Conservation (phyloP, 1,140 invertebrate genomes). For the Ephestia elutella region DNA sequence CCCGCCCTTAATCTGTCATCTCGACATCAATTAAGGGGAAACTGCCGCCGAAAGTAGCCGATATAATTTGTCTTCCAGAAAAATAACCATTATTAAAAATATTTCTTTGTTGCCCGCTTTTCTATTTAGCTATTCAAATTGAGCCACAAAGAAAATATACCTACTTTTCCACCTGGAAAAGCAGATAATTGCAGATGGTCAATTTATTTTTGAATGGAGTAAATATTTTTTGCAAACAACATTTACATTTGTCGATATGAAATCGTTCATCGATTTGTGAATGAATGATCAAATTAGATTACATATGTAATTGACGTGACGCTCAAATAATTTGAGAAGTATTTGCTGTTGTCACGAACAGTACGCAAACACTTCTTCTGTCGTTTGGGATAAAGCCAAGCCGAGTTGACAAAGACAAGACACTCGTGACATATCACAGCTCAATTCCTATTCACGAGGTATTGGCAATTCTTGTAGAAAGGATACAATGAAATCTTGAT, state of each 20-base stretch:
- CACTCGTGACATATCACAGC: constrained; percentile 21
- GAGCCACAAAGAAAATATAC: constrained; percentile 9
- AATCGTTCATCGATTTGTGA: too few relatives aligned
- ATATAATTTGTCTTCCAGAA: constrained; percentile 54
- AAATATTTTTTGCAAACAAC: constrained; percentile 1
- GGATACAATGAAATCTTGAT: constrained; percentile 25
- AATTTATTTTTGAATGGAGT: background rate
- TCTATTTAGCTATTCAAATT: background rate
- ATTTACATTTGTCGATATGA: constrained; percentile 14
- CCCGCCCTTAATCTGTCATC: constrained; percentile 48
- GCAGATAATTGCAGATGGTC: background rate
- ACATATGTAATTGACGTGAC: too few relatives aligned
- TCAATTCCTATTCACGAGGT: constrained; percentile 36
- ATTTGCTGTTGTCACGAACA: constrained; percentile 35
- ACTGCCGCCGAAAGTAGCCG: constrained; percentile 39
- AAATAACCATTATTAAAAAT: constrained; percentile 12
- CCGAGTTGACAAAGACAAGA: constrained; percentile 49
- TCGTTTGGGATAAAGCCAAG: constrained; percentile 58
- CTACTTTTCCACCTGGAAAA: constrained; percentile 3
- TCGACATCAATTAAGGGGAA: constrained; percentile 63
- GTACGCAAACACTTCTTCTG: constrained; percentile 45
- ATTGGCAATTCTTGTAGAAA: constrained; percentile 31
- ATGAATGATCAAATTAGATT: too few relatives aligned
- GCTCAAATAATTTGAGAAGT: constrained; percentile 1
- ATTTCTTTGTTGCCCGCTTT: constrained; percentile 8